A percentile compares a stretch with the other conserved stretches of the same genome.
Conservation (phyloP, 2,888 invertebrate species). For the Rhimphoctona megacephalus region DNA sequence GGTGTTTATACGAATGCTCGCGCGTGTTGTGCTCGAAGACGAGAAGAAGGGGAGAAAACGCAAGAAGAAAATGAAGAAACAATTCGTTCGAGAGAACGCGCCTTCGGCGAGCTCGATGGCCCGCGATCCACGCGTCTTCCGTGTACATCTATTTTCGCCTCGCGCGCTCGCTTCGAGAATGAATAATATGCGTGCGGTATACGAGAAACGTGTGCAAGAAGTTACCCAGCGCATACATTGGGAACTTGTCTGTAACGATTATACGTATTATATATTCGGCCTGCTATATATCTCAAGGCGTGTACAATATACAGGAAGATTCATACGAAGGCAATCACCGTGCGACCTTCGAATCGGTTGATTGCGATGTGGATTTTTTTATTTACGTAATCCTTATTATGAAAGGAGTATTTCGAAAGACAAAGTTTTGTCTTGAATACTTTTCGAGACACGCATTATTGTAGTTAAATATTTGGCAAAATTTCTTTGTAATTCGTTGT, state of each 20-base stretch:
- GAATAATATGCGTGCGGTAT: constrained; percentile 37
- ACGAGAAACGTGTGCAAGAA: constrained; percentile 51
- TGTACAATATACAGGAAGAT: neutral
- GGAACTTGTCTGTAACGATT: constrained; percentile 24
- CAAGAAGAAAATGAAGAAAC: constrained; percentile 29
- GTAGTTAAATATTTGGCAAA: neutral
- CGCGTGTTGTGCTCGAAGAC: neutral
- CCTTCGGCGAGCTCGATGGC: constrained; percentile 45
- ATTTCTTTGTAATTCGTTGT: neutral
- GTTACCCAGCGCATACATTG: constrained; percentile 12
- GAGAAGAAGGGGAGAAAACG: constrained; percentile 1
- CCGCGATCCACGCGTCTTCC: constrained; percentile 69
- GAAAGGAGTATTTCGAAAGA: neutral
- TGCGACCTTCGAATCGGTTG: neutral
- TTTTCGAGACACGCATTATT: neutral
- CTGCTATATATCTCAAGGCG: neutral
- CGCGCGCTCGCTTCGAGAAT: constrained; percentile 37
- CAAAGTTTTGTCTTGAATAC: neutral
- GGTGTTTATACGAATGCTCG: constrained; percentile 30
- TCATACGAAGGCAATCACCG: neutral
- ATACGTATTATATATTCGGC: constrained; percentile 34
- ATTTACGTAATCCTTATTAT: neutral
- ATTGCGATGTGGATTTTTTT: neutral
- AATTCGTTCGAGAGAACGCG: constrained; percentile 37
- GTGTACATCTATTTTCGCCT: constrained; percentile 73